Evolutionary conservation across 1,140 invertebrate species (phyloP).

Genomic region (Meloidogyne floridensis): DNA sequence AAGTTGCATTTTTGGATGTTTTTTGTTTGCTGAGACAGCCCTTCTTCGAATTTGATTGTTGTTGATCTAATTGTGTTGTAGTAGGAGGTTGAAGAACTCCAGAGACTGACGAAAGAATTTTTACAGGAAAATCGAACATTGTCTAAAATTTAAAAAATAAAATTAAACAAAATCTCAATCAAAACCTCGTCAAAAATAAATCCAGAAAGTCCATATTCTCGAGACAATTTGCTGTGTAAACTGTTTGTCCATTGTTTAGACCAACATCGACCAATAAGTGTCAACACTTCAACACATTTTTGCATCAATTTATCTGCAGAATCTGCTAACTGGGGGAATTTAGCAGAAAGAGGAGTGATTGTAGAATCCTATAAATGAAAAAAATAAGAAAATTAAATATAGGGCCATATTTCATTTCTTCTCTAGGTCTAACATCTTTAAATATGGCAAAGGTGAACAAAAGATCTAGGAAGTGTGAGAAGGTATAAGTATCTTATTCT

Average conservation of each 20-base stretch:
- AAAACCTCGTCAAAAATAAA: conserved; percentile 8
- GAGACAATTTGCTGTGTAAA: conserved; percentile 14
- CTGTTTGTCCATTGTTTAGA: conserved; percentile 11
- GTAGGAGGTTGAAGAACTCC: too few relatives aligned
- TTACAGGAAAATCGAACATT: conserved; percentile 5
- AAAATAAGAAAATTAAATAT: neutral
- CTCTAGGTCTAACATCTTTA: too few relatives aligned
- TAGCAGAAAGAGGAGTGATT: neutral
- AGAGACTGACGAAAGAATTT: neutral
- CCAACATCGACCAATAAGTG: conserved; percentile 6
- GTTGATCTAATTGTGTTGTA: too few relatives aligned
- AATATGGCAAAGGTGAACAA: too few relatives aligned
- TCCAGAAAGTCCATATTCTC: conserved; percentile 2
- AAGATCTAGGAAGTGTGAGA: too few relatives aligned
- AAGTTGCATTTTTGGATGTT: too few relatives aligned
- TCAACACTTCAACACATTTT: conserved; percentile 14
- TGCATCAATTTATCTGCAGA: conserved; percentile 4
- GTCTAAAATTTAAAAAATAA: neutral
- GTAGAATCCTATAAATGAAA: neutral
- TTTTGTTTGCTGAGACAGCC: too few relatives aligned
- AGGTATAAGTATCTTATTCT: too few relatives aligned
- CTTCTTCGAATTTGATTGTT: too few relatives aligned
- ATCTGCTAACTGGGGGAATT: conserved; percentile 4
- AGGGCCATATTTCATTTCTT: too few relatives aligned
- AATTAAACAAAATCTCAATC: neutral